Base-by-base conservation (phyloP, 2,113 vertebrate genomes). In the Chlorodrepanis virens region DNA sequence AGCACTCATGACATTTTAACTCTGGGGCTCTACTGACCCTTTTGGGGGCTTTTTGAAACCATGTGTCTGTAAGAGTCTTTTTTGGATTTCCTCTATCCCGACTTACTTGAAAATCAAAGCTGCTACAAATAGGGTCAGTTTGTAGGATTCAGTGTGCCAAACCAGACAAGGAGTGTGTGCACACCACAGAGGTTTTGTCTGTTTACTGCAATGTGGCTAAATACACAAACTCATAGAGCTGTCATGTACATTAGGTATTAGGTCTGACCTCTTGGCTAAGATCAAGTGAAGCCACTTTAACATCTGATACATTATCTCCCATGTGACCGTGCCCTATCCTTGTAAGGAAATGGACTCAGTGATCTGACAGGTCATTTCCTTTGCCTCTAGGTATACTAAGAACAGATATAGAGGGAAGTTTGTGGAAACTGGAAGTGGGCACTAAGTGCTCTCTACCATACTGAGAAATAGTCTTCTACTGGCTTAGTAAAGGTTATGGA, bases 41-140 rank as follows among this genome's bases (percentile, higher is more conserved):
- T 95, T 83, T 60, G 25, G 50, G 79, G 77, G 63, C 54, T 82
- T 93, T 96, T 90, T 63, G 57, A 92, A 97, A 80, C 42, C 5
- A 68, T 78, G 70, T 22, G 27, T 92, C 57, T 93, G 81, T 21
- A 33, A 78, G 52, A 78, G 11, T 37, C 15, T 25, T 12, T 52
- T 79, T 92, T 91, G 50, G 61, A 78, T 91, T 94, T 56, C 71
- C 20, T 27, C 53, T 40, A 87, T 89, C 67, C 54, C 44, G 50
- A 90, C 24, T 69, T 74, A 68, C 57, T 50, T 92, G 74, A 94
- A 96, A 95, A 95, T 93, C 90, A 97, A 72, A 93, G 16, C 45
- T 49, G 47, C 47, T 24, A 49, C 6, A 91, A 44, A 44, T 44
- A 42, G 77, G 71, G 22, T 78, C 84, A 87, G 45, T 84, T 71